phyloP scores from a whole-genome alignment of 2,888 invertebrate genomes.

The Capitulum mitella region DNA sequence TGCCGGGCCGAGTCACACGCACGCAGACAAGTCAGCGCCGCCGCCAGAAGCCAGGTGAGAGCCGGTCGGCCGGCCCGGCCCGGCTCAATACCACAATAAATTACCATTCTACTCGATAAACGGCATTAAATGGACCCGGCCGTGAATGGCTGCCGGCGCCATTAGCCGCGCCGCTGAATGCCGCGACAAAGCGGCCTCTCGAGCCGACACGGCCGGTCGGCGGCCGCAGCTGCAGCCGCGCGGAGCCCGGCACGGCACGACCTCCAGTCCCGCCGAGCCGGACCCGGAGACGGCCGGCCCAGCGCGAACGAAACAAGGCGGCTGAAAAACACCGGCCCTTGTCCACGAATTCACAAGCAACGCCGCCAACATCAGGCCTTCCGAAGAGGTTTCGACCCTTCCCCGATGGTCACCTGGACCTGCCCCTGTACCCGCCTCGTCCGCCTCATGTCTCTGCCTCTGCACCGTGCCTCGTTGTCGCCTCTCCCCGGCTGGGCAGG shows the following conservation, averaged over 20 bases:
- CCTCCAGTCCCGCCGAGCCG: too few species aligned
- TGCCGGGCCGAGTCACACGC: background rate
- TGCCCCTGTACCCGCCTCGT: too few species aligned
- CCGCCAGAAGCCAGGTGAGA: background rate
- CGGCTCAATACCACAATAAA: slow-evolving; percentile 23
- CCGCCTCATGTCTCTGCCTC: too few species aligned
- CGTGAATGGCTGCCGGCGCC: background rate
- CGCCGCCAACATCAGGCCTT: too few species aligned
- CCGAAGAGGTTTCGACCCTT: too few species aligned
- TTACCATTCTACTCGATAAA: slow-evolving; percentile 25
- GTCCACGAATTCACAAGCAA: too few species aligned
- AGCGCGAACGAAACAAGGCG: too few species aligned
- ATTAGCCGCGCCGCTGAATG: background rate
- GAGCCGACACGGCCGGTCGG: background rate
- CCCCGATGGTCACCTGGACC: too few species aligned
- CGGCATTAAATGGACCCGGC: slow-evolving; percentile 22
- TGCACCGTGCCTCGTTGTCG: too few species aligned
- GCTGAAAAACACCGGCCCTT: too few species aligned
- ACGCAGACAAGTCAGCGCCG: background rate
- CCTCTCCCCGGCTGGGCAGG: too few species aligned
- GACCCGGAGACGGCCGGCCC: too few species aligned
- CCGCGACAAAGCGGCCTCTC: slow-evolving; percentile 22
- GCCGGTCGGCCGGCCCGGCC: background rate
- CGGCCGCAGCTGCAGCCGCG: background rate
- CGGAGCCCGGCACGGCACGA: background rate